phyloP scores from a whole-genome alignment of 2,113 vertebrate species.

The Lepus americanus region DNA sequence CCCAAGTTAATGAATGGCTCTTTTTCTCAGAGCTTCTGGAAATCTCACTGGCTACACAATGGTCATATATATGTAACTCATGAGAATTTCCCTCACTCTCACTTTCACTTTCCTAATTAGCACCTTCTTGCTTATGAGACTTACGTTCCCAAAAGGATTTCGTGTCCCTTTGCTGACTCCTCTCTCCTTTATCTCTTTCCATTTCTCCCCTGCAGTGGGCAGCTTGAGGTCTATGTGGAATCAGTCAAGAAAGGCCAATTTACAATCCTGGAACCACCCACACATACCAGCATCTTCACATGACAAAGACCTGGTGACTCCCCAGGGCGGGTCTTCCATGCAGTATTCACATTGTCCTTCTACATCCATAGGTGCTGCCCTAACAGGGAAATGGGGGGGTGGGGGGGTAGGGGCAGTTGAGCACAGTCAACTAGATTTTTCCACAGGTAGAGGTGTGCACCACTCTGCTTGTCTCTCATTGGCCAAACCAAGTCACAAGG shows the following conservation, averaged over 20 bases:
- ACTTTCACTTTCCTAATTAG: neutral
- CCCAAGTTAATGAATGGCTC: neutral
- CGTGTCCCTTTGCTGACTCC: neutral
- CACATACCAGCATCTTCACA: neutral
- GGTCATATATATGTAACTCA: neutral
- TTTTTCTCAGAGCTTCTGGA: conserved; percentile 28
- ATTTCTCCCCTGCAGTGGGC: neutral
- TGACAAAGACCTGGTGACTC: neutral
- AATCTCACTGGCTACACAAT: neutral
- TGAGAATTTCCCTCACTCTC: neutral
- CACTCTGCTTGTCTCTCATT: neutral
- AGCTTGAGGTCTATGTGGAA: neutral
- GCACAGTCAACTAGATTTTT: neutral
- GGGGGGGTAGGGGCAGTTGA: neutral
- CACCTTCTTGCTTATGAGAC: conserved; percentile 19
- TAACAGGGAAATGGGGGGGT: neutral
- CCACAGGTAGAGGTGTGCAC: neutral
- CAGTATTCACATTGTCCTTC: neutral
- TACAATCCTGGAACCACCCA: neutral
- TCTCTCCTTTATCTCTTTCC: neutral
- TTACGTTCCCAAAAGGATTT: neutral
- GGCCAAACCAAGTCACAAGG: neutral
- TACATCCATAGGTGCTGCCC: neutral
- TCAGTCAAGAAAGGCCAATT: neutral
- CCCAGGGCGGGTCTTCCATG: neutral